Percentiles rank a stretch among this genome's conserved stretches.
phyloP scores from a whole-genome alignment of 2,113 vertebrate genomes.

The Pituophis catenifer region DNA sequence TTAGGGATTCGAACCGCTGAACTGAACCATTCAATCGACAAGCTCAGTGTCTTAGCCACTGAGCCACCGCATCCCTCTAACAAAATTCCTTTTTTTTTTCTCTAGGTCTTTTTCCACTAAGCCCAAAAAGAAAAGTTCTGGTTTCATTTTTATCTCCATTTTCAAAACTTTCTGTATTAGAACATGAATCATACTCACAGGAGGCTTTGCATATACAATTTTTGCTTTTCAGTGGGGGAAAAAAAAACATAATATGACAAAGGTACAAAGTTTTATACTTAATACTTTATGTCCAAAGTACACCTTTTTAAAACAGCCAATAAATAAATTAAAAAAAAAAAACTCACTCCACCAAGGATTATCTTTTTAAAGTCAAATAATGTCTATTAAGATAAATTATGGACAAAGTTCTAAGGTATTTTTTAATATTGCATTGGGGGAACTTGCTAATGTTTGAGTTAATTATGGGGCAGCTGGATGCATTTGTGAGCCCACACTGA shows the following conservation, averaged over 20 bases:
- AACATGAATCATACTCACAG: no score
- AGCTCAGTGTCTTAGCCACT: no score
- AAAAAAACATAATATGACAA: not conserved
- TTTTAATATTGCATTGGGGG: not conserved
- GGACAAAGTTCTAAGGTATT: not conserved
- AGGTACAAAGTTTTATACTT: not conserved
- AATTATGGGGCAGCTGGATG: not conserved
- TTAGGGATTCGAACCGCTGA: no score
- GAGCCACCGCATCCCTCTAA: no score
- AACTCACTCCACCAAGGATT: not conserved
- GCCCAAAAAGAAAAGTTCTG: no score
- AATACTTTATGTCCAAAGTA: not conserved
- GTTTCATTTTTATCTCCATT: no score
- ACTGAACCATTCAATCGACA: no score
- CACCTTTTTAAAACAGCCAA: not conserved
- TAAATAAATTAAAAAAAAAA: not conserved
- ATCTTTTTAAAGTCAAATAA: not conserved
- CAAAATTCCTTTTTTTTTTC: no score
- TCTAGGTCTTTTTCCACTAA: no score
- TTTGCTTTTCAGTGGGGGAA: not conserved
- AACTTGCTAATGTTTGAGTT: not conserved
- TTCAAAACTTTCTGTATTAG: no score
- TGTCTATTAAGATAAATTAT: not conserved
- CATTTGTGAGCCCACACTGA: conserved; percentile 40
- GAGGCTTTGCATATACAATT: not conserved